Conservation (phyloP, 2,797 vertebrate genomes). For the Sebastes goodei region DNA sequence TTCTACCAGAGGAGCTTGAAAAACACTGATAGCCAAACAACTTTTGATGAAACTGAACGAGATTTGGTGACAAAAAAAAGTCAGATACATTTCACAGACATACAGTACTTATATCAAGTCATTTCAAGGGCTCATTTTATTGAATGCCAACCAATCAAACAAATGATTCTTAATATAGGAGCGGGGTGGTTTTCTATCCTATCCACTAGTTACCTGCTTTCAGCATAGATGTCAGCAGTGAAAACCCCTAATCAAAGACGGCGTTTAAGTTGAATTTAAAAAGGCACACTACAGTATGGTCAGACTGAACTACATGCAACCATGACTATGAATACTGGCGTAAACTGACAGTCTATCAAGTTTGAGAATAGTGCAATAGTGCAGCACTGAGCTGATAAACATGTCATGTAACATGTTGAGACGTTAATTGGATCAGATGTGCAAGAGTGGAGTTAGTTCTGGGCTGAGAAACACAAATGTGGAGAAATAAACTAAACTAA, state of each 20-base stretch:
- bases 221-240: not conserved
- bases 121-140: not conserved
- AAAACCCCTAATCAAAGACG: not conserved
- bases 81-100: not conserved
- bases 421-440: not conserved
- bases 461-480: not conserved
- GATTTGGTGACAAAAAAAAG: not conserved
- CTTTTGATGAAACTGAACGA: not conserved
- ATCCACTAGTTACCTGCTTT: not conserved
- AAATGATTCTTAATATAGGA: not conserved
- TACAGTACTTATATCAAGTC: not conserved
- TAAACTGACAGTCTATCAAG: not conserved
- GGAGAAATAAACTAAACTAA: not conserved
- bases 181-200: not conserved
- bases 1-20: no score
- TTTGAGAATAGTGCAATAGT: not conserved
- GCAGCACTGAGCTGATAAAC: not conserved
- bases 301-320: not conserved
- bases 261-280: not conserved
- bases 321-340: not conserved
- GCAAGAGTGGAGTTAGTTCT: not conserved
- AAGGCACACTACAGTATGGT: not conserved
- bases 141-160: not conserved
- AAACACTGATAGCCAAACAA: not conserved
- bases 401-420: not conserved